Conservation (phyloP, 2,797 vertebrate species). For the Pseudomugil gertrudae region DNA sequence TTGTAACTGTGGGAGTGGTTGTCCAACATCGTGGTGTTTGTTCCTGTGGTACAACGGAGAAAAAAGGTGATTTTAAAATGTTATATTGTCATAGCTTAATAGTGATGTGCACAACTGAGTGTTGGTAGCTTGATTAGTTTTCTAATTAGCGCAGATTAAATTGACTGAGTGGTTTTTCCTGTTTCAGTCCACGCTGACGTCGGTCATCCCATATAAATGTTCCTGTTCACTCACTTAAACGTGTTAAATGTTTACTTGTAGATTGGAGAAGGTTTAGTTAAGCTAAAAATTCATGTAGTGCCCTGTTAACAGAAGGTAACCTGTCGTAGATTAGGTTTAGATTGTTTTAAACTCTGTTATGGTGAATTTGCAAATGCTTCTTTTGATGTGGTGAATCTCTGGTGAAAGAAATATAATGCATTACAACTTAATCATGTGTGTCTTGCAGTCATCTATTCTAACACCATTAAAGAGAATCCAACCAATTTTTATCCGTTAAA, state of each 20-base stretch:
- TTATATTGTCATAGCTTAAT: not conserved
- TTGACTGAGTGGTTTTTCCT: not conserved
- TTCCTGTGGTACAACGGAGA: constrained; percentile 6
- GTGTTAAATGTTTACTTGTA: no score
- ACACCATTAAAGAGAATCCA: not conserved
- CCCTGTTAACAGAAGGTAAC: not conserved
- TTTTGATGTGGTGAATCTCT: not conserved
- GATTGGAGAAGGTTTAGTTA: not conserved
- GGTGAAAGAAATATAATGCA: not conserved
- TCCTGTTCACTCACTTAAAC: not conserved
- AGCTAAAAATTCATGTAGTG: not conserved
- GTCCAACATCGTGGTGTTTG: constrained; percentile 1
- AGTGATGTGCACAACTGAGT: not conserved
- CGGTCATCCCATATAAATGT: constrained; percentile 13
- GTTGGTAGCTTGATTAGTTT: not conserved
- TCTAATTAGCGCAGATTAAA: not conserved
- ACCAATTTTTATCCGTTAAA: not conserved
- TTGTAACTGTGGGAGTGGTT: constrained; percentile 14
- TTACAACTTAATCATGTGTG: not conserved
- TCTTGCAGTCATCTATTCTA: not conserved
- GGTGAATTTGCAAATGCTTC: not conserved
- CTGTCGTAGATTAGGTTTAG: not conserved
- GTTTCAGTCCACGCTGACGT: not conserved
- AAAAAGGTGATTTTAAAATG: constrained; percentile 16
- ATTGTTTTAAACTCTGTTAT: not conserved